Conservation (phyloP, 2,797 vertebrate species). For the Sebastes matsubarae region DNA sequence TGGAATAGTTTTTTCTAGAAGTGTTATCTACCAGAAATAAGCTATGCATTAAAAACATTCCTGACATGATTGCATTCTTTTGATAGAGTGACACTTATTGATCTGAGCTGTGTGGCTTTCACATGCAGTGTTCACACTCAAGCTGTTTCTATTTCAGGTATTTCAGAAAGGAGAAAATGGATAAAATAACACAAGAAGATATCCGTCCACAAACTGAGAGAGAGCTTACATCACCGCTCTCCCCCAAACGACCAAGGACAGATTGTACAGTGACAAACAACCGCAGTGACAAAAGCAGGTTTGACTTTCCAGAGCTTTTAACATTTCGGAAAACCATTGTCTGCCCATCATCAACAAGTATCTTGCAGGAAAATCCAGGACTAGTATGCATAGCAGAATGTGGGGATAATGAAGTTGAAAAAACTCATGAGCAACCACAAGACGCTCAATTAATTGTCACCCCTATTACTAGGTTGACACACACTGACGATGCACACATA, state of each 20-base stretch:
- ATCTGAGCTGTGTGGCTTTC: neutral
- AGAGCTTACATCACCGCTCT: slow-evolving; percentile 19
- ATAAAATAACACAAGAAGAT: slow-evolving; percentile 33
- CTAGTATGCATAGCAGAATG: neutral
- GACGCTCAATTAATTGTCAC: neutral
- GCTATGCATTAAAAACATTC: neutral
- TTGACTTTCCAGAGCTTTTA: slow-evolving; percentile 32
- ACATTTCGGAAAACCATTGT: slow-evolving; percentile 21
- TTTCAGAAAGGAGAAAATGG: slow-evolving; percentile 55
- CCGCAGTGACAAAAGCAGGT: slow-evolving; percentile 1
- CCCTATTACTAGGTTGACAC: neutral
- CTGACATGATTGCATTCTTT: slow-evolving; percentile 5
- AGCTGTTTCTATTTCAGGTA: slow-evolving; percentile 41
- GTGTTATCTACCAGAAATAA: neutral
- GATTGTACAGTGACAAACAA: slow-evolving; percentile 23
- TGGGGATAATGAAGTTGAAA: slow-evolving; percentile 2
- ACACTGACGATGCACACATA: neutral
- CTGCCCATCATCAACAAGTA: neutral
- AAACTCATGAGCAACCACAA: slow-evolving; percentile 1
- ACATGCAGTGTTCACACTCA: slow-evolving; percentile 5
- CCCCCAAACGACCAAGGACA: slow-evolving; percentile 59
- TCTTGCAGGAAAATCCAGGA: neutral
- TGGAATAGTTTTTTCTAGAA: neutral
- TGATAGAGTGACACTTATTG: neutral
- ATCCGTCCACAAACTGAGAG: slow-evolving; percentile 7